Evolutionary conservation across 2,888 invertebrate genomes (phyloP), one percentile per base, ranked within the genome.

Genomic region (Synanthedon vespiformis): DNA sequence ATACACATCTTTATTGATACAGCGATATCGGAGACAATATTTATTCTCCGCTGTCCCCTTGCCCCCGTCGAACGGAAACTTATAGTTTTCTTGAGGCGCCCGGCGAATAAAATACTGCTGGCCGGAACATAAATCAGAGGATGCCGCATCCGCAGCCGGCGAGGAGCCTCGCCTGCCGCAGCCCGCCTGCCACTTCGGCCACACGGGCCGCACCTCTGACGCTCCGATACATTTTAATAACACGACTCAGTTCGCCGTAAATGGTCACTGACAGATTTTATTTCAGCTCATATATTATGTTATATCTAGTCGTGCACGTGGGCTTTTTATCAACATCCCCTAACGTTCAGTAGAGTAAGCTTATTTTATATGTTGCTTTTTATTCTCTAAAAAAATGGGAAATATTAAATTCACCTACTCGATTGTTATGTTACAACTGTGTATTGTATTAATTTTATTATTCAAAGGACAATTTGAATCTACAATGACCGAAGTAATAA

Each of bases 41-140:
- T 85, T 85, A 85, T 22, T 16, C 78, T 81, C 80, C 77, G 77
- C 80, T 75, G 73, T 79, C 80, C 83, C 86, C 84, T 78, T 76
- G 78, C 80, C 75, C 80, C 77, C 81, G 77, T 80, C 84, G 77
- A 85, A 83, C 85, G 84, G 83, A 85, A 86, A 86, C 86, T 87
- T 87, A 86, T 86, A 87, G 87, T 81, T 84, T 83, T 79, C 78
- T 86, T 87, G 85, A 86, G 86, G 84, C 86, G 84, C 84, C 84
- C 82, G 80, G 68, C 77, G 85, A 79, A 87, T 87, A 86, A 86
- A 86, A 87, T 87, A 87, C 83, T 81, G 83, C 82, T 81, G 84
- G 74, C 71, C 69, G 69, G 77, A 71, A 68, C 77, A 86, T 87
- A 87, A 87, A 87, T 87, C 87, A 87, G 82, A 73, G 74, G 68